Conservation (phyloP, 2,113 vertebrate genomes). For the Sceloporus tristichus region DNA sequence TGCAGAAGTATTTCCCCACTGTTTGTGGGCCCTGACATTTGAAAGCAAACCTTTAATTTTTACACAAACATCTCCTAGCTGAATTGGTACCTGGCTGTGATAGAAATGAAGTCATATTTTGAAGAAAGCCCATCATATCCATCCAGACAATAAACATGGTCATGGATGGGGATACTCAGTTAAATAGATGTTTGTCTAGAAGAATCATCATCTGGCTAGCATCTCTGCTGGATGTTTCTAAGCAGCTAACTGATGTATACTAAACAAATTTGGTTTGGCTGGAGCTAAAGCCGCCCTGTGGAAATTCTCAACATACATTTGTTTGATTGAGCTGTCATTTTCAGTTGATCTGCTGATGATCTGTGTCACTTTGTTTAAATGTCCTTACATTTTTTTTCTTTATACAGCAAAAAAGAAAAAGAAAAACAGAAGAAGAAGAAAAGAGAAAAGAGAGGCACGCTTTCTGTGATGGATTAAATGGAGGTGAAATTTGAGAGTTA, state of each 20-base stretch:
- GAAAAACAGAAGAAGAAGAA: constrained; percentile 5
- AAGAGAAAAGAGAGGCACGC: constrained; percentile 76
- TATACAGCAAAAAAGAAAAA: constrained; percentile 72
- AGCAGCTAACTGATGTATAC: constrained; percentile 84
- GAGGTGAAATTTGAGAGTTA: constrained; percentile 85
- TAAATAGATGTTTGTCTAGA: constrained; percentile 84
- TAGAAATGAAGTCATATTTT: constrained; percentile 70
- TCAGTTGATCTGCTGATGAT: constrained; percentile 89
- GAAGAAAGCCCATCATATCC: constrained; percentile 66
- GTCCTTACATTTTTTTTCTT: constrained; percentile 77
- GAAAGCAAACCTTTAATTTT: constrained; percentile 64
- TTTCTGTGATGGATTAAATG: constrained; percentile 86
- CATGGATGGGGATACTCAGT: constrained; percentile 74
- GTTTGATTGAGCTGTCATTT: constrained; percentile 89
- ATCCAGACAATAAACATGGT: constrained; percentile 75
- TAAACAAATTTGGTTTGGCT: constrained; percentile 87
- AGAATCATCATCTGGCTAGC: constrained; percentile 84
- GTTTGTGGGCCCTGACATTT: constrained; percentile 68
- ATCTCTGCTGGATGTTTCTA: constrained; percentile 78
- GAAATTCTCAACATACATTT: constrained; percentile 88
- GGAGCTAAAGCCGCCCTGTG: constrained; percentile 80
- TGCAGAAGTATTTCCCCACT: not conserved
- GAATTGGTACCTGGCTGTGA: constrained; percentile 64
- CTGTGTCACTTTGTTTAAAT: constrained; percentile 91
- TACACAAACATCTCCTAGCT: constrained; percentile 54